These are phyloP conservation scores for Mormyrus lacerda DNA, from an alignment of 2,113 vertebrate genomes.

Conservation along the genomic window DNA sequence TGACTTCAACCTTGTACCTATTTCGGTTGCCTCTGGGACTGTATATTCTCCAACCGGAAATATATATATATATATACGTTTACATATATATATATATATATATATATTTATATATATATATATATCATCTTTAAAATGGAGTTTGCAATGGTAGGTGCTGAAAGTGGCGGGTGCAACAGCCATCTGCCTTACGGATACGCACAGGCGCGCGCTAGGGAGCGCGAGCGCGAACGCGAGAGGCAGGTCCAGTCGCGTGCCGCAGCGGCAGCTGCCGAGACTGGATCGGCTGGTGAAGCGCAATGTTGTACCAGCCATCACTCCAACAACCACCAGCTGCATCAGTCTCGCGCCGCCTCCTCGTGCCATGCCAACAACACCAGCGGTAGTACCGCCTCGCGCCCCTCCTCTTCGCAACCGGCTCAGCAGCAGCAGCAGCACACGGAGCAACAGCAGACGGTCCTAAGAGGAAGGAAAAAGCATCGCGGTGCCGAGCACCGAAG, in stretches of 20 bases:
- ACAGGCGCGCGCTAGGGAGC: constrained; percentile 70
- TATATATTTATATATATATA: too few relatives aligned
- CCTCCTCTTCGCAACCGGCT: constrained; percentile 42
- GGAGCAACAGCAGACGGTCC: constrained; percentile 56
- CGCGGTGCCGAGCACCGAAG: constrained; percentile 61
- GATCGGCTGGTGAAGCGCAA: constrained; percentile 43
- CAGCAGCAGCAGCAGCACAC: constrained; percentile 48
- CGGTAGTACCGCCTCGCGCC: constrained; percentile 54
- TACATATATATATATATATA: too few relatives aligned
- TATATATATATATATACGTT: too few relatives aligned
- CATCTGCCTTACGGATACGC: constrained; percentile 92
- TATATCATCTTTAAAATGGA: constrained; percentile 66
- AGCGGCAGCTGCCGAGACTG: constrained; percentile 54
- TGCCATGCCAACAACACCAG: constrained; percentile 55
- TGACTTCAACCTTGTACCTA: neutral
- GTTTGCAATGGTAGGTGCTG: constrained; percentile 95
- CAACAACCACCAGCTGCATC: constrained; percentile 68
- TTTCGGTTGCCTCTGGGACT: neutral
- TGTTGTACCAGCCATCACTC: constrained; percentile 33
- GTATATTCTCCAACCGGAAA: constrained; percentile 21
- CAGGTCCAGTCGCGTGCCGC: constrained; percentile 70
- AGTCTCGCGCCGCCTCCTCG: constrained; percentile 65
- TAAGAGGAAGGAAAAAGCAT: constrained; percentile 61
- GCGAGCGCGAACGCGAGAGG: constrained; percentile 72
- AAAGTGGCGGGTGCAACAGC: constrained; percentile 86